These are phyloP conservation scores for Momotus momota DNA, from an alignment of 2,797 vertebrate genomes.

Conservation along the genomic window DNA sequence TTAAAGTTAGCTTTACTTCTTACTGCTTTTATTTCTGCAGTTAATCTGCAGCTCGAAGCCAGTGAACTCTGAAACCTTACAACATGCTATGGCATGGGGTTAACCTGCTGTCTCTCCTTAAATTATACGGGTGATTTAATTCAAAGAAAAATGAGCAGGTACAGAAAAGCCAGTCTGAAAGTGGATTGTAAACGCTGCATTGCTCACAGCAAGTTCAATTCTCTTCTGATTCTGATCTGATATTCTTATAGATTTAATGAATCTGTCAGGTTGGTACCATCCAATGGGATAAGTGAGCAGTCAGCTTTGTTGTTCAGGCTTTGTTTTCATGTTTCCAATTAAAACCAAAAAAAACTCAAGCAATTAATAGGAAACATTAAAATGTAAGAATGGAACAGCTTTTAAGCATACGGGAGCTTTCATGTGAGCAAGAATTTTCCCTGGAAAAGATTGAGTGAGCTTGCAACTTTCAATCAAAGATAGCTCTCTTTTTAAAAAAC, in stretches of 20 bases:
- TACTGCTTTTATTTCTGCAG: neutral
- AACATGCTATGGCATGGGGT: neutral
- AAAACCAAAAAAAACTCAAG: neutral
- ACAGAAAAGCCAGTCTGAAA: conserved; percentile 8
- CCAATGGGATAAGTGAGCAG: conserved; percentile 27
- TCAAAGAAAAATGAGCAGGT: conserved; percentile 27
- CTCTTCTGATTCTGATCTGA: neutral
- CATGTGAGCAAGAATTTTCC: conserved; percentile 20
- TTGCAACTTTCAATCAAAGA: conserved; percentile 51
- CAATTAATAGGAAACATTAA: conserved; percentile 31
- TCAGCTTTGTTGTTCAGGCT: conserved; percentile 13
- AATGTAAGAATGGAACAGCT: conserved; percentile 27
- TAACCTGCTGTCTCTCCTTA: neutral
- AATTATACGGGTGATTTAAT: conserved; percentile 1
- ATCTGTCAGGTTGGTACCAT: neutral
- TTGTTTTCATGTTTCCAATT: conserved; percentile 33
- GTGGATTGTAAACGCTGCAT: neutral
- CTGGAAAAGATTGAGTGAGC: conserved; percentile 44
- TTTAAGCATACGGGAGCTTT: conserved; percentile 43
- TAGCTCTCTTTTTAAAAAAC: neutral
- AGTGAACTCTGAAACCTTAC: neutral
- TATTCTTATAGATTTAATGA: conserved; percentile 30
- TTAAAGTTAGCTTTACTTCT: conserved; percentile 12
- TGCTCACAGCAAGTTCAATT: conserved; percentile 38
- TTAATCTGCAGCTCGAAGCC: neutral